Conservation (phyloP, 2,888 invertebrate genomes). For the Cheilosia soror region DNA sequence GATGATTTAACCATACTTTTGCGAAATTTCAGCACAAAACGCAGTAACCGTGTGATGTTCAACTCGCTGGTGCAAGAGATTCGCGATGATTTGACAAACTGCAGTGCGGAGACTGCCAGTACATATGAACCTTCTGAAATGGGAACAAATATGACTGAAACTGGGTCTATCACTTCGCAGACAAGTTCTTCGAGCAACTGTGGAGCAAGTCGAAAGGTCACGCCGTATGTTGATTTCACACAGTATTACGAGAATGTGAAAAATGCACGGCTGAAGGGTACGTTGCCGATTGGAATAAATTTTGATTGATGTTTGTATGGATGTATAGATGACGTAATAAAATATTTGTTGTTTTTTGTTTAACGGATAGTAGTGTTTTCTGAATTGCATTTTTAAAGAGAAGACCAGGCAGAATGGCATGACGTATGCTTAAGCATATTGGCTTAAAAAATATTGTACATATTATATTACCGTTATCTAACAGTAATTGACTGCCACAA, state of each 20-base stretch:
- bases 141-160: conserved; percentile 65
- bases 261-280: conserved; percentile 87
- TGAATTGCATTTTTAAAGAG: background rate
- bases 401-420: background rate
- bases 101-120: conserved; percentile 20
- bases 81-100: conserved; percentile 80
- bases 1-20: conserved; percentile 94
- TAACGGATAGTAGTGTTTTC: background rate
- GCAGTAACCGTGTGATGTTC: conserved; percentile 84
- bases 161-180: conserved; percentile 49
- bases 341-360: conserved; percentile 33
- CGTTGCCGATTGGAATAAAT: conserved; percentile 87
- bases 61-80: conserved; percentile 87
- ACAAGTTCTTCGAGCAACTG: conserved; percentile 77
- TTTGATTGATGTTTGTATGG: conserved; percentile 79
- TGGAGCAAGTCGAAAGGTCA: conserved; percentile 89
- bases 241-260: conserved; percentile 91
- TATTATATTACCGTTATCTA: too few species aligned
- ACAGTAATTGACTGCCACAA: too few species aligned
- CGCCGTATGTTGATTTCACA: conserved; percentile 93
- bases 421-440: too few species aligned
- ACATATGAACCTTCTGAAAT: conserved; percentile 46
- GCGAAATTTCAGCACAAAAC: conserved; percentile 90
- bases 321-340: conserved; percentile 35
- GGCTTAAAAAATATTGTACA: too few species aligned